Base-by-base conservation (phyloP, 2,113 vertebrate species). In the Himantopus leucocephalus region DNA sequence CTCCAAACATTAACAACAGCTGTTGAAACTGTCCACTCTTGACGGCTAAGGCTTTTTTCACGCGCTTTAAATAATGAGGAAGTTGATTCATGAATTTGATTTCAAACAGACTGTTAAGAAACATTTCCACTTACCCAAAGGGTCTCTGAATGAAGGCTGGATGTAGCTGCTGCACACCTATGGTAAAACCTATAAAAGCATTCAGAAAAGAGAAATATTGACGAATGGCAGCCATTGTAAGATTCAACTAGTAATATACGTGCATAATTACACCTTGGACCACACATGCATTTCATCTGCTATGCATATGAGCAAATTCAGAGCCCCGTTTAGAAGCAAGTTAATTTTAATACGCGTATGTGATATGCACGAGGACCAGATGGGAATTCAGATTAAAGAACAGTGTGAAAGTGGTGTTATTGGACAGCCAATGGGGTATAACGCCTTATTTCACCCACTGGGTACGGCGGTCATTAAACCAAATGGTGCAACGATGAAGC, bases 81-180 rank as follows among this genome's bases (percentile, higher is more conserved):
- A 95, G 77, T 72, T 29, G 79, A 68, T 58, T 94, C 12, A 70
- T 11, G 30, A 90, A 82, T 89, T 52, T 48, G n/a, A 63, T 70
- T 85, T 91, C 85, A 89, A 93, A 80, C 55, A 58, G 59, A 53
- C 71, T 45, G 30, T 52, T 90, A 94, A 91, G 77, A 59, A 94
- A 78, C 67, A 43, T 21, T 29, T 50, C 29, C 90, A 98, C 99
- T 99, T 98, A 99, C 99, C 99, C 99, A 83, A 99, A 99, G 64
- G 99, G 98, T 97, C 99, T 98, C 98, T 99, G 99, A 97, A 99
- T 98, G 96, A 99, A 98, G 68, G 99, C 98, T 59, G 99, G 99
- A 95, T 99, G 99, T 90, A 99, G 96, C 98, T 99, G 99, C 97
- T 99, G 99, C 70, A 99, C 98, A 84, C 99, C 99, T 91, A 99